phyloP scores from a whole-genome alignment of 2,888 invertebrate species.

The Noctua janthina region DNA sequence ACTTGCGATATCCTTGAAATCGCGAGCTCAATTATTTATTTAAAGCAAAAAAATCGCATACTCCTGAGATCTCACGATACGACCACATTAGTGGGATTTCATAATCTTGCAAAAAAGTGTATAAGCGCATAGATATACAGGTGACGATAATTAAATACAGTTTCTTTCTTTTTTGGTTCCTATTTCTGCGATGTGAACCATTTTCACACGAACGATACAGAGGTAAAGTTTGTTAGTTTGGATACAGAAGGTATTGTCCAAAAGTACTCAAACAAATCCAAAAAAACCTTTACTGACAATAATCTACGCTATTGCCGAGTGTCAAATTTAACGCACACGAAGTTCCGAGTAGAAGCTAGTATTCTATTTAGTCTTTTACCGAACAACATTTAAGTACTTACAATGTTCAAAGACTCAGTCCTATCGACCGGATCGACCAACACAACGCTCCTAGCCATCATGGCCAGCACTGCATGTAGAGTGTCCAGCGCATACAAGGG shows the following conservation, averaged over 20 bases:
- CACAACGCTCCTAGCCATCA: constrained; percentile 79
- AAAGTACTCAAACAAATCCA: not conserved
- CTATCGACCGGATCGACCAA: constrained; percentile 70
- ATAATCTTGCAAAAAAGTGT: constrained; percentile 10
- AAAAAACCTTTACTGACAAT: not conserved
- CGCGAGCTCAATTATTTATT: not conserved
- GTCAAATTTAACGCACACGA: not conserved
- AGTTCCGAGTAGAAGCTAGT: not conserved
- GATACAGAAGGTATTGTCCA: not conserved
- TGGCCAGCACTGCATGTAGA: constrained; percentile 77
- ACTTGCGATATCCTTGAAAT: constrained; percentile 6
- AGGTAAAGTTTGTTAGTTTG: not conserved
- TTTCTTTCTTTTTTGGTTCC: not conserved
- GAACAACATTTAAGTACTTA: constrained; percentile 63
- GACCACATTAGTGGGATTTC: not conserved
- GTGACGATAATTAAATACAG: not conserved
- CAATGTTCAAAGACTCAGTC: constrained; percentile 77
- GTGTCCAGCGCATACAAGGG: constrained; percentile 85
- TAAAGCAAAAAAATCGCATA: constrained; percentile 1
- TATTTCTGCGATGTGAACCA: not conserved
- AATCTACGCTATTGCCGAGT: not conserved
- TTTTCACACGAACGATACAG: not conserved
- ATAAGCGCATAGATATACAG: not conserved
- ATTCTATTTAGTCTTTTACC: not conserved
- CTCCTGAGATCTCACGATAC: not conserved